Evolutionary conservation across 2,888 invertebrate species (phyloP), one percentile per base, ranked within the genome.

Genomic region (Dendrolimus pini): DNA sequence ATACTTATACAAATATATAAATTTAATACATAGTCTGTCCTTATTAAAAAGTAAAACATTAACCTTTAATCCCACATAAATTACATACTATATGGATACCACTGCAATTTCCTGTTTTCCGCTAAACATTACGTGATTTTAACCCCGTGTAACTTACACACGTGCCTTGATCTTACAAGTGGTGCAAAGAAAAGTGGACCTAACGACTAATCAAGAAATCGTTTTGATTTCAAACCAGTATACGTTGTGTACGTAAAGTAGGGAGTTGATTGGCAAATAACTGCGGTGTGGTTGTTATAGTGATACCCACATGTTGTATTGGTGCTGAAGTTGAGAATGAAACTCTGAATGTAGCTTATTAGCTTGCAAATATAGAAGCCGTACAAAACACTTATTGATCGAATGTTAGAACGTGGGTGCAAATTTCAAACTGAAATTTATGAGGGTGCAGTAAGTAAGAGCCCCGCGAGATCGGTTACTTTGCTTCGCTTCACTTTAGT

Each of bases 371-470:
- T 88, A 89, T 83, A 82, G 88, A 89, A 85, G 74, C 89, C 87
- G 79, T 89, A 89, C 86, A 89, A 89, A 89, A 86, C 77, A 80
- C 82, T 82, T 88, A 89, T 89, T 89, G 89, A 89, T 89, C 89
- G 85, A 87, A 85, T 82, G 84, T 83, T 85, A 77, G 80, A 77
- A 80, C 76, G 74, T 84, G 85, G 86, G 74, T 84, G 85, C 87
- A 85, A 89, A 78, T 89, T 89, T 82, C 83, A 87, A 89, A 88
- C 86, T 85, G 81, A 84, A 89, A 89, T 89, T 89, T 89, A 89
- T 85, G 89, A 82, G 81, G 76, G 71, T 72, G 71, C 72, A 71
- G 75, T 80, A 81, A 82, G 80, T 80, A 80, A 83, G 82, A 81
- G 79, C 81, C 82, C 79, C 77, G 77, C 65, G 70, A 72, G 75